Evolutionary conservation across 2,113 vertebrate genomes (phyloP), one percentile per base, ranked within the genome.

Genomic region (Lophochroa leadbeateri): DNA sequence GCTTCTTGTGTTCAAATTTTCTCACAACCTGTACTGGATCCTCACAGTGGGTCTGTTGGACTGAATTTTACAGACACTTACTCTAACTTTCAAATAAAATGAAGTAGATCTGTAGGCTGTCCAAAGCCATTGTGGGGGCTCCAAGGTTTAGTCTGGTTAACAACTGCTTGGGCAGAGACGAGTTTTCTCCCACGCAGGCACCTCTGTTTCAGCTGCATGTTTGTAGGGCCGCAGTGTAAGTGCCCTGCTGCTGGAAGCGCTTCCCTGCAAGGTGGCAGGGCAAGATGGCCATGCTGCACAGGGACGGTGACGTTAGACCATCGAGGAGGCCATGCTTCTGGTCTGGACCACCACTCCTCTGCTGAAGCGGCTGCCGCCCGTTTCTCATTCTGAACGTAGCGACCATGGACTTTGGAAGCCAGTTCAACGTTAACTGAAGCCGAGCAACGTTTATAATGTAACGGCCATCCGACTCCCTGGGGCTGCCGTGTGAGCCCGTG

Each of bases 131-230:
- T 6, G 24, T 1, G 23, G 21, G 10, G 8, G 10, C 20, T 41
- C 33, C 25, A 47, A 43, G 8, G 10, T 28, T 88, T 23, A 35
- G 18, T 11, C 9, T 0, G 0, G 6, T 8, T 16, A 33, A 33
- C 0, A 4, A 7, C 4, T 5, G 11, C 2, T 23, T 3, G 7
- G 24, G 15, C 8, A 7, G 12, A 39, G 8, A 1, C 0, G 11
- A 44, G 21, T 31, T 37, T 49, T 44, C 46, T 31, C 6, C 4
- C 17, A 47, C 6, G 3, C 21, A 7, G 8, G 25, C 9, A 46
- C 7, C 8, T 58, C 21, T 58, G 57, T 35, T 58, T 17, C 39
- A 57, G 28, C 23, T 0, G 0, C 23, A 33, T 8, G 23, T 33
- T 18, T 8, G 3, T 15, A 4, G 28, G 14, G 23, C 25, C 33